Percentiles rank a stretch among this genome's conserved stretches.
Evolutionary conservation across 92 coral and sea anemone genomes (phyloP).

Genomic region (Scolanthus callimorphus): DNA sequence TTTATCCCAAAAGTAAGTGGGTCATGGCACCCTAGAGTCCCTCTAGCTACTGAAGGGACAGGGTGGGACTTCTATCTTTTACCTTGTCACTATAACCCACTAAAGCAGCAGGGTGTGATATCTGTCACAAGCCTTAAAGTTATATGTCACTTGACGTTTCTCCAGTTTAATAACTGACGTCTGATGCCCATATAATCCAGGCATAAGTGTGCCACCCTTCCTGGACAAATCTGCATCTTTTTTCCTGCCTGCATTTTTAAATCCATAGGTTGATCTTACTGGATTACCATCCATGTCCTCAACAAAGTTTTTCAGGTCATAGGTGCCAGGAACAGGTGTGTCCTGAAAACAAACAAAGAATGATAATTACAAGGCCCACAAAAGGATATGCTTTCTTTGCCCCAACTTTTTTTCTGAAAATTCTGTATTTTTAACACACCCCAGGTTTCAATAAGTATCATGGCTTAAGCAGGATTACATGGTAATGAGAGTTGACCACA

Average conservation of each 20-base stretch:
- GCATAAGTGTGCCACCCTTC: conserved; percentile 75
- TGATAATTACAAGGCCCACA: too few relatives aligned
- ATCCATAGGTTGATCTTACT: conserved; percentile 79
- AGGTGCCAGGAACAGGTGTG: conserved; percentile 95
- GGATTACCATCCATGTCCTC: conserved; percentile 69
- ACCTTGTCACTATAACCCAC: conserved; percentile 93
- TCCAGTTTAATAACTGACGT: conserved; percentile 76
- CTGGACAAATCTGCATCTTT: conserved; percentile 87
- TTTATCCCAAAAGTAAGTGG: too few relatives aligned
- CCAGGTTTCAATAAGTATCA: too few relatives aligned
- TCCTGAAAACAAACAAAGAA: conserved; percentile 57
- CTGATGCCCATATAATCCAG: conserved; percentile 81
- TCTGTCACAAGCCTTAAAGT: conserved; percentile 86
- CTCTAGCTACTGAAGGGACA: too few relatives aligned
- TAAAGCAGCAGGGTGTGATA: conserved; percentile 76
- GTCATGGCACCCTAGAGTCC: too few relatives aligned
- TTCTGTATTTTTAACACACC: too few relatives aligned
- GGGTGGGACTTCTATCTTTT: too few relatives aligned
- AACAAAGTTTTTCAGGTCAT: conserved; percentile 83
- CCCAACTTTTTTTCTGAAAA: too few relatives aligned
- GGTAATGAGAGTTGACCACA: too few relatives aligned
- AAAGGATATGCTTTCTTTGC: too few relatives aligned
- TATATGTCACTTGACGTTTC: conserved; percentile 59
- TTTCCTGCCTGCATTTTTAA: conserved; percentile 90
- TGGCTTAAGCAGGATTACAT: too few relatives aligned